These are phyloP conservation scores for Pachymerium ferrugineum DNA, from an alignment of 2,888 invertebrate genomes.

Conservation along the genomic window DNA sequence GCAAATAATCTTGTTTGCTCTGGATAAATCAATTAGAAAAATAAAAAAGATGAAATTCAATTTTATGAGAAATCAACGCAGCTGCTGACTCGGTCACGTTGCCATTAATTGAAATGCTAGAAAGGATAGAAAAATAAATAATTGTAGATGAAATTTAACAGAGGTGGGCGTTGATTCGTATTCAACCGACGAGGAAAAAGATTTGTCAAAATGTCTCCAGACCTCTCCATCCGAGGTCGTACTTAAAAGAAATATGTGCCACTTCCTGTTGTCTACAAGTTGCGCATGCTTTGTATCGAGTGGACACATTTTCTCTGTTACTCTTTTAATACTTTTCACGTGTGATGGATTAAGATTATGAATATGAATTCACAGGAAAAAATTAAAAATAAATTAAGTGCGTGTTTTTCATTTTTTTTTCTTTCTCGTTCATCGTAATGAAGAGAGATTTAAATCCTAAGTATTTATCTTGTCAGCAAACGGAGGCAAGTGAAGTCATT, in stretches of 20 bases:
- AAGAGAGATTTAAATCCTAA: not conserved
- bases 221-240: not conserved
- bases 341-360: not conserved
- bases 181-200: not conserved
- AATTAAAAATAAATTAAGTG: not conserved
- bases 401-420: not conserved
- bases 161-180: slow-evolving; percentile 8
- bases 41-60: slow-evolving; percentile 25
- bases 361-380: slow-evolving; percentile 1
- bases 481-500: slow-evolving; percentile 24
- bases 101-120: slow-evolving; percentile 24
- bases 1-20: slow-evolving; percentile 27
- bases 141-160: not conserved
- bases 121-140: not conserved
- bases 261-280: slow-evolving; percentile 25
- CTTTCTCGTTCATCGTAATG: not conserved
- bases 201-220: slow-evolving; percentile 2
- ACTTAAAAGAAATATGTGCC: slow-evolving; percentile 22
- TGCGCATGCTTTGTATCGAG: slow-evolving; percentile 8
- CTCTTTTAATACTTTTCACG: no score
- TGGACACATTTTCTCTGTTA: not conserved
- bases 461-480: slow-evolving; percentile 24
- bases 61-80: slow-evolving; percentile 27
- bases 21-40: slow-evolving; percentile 27
- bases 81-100: slow-evolving; percentile 19